Evolutionary conservation across 1,140 invertebrate genomes (phyloP), one percentile per base, ranked within the genome.

Genomic region (Ceratosolen fusciceps): DNA sequence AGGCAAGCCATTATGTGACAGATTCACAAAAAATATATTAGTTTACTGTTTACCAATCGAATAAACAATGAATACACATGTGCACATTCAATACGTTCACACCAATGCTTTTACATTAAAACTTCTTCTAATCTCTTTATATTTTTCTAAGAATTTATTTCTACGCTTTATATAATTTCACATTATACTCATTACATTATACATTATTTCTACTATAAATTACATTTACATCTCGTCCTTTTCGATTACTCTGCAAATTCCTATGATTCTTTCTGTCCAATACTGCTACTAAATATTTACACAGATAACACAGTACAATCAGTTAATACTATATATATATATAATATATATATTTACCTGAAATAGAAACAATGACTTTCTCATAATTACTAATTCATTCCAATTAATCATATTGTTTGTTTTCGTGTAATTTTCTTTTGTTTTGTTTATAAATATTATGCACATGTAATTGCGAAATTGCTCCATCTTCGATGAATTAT

Each of bases 231-330:
- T 47, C 1, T 71, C 72, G 77, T 73, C 24, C 0, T 73, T 72
- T 47, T 37, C 60, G 26, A 73, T n/a, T 80, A 29, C 5, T 31
- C 1, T 74, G 19, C 21, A 75, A 77, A 37, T 84, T 52, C 39
- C 39, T 49, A 39, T 9, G 21, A 16, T 58, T n/a, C 54, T 80
- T 80, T 87, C 86, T 87, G 86, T 87, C 85, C 85, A 87, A 84
- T 85, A 85, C 85, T 85, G 76, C 81, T 82, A 82, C 24, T 67
- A 62, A 80, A 80, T 68, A 39, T 26, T 21, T 77, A 58, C 74
- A 68, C 49, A 74, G 31, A 54, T 68, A 74, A 82, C 16, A 77
- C 37, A n/a, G n/a, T n/a, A n/a, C n/a, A n/a, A n/a, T n/a, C n/a
- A n/a, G n/a, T n/a, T n/a, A n/a, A n/a, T n/a, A n/a, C n/a, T n/a